phyloP scores from a whole-genome alignment of 2,113 vertebrate species.

The Tyrannus savana region DNA sequence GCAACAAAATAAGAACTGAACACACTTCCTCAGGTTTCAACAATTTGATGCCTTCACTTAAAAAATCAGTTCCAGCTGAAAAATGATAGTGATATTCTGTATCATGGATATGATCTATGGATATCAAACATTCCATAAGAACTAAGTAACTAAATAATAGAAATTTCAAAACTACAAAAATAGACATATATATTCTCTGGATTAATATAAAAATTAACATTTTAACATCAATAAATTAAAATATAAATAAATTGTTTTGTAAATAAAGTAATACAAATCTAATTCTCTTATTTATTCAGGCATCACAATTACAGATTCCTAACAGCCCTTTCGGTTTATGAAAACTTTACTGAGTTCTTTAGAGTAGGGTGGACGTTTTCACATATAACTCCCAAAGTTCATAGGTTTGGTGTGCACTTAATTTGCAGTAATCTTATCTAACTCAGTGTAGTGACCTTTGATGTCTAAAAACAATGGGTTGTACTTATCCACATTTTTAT shows the following conservation, averaged over 20 bases:
- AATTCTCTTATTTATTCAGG: not conserved
- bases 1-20: not conserved
- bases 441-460: not conserved
- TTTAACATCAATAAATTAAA: not conserved
- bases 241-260: not conserved
- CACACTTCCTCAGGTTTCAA: not conserved
- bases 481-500: not conserved
- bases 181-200: not conserved
- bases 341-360: not conserved
- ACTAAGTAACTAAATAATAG: not conserved
- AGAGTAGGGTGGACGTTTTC: not conserved
- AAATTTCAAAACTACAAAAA: not conserved
- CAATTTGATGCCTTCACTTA: not conserved
- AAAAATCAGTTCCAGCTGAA: not conserved
- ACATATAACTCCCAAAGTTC: not conserved
- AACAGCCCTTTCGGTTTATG: not conserved
- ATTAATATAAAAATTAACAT: not conserved
- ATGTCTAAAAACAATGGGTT: not conserved
- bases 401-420: not conserved
- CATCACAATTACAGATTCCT: not conserved
- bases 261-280: not conserved
- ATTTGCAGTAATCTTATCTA: conserved; percentile 9
- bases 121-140: not conserved
- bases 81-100: not conserved
- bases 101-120: not conserved